Evolutionary conservation across 2,888 invertebrate species (phyloP), one percentile per base, ranked within the genome.

Genomic region (Heteromurus nitidus): DNA sequence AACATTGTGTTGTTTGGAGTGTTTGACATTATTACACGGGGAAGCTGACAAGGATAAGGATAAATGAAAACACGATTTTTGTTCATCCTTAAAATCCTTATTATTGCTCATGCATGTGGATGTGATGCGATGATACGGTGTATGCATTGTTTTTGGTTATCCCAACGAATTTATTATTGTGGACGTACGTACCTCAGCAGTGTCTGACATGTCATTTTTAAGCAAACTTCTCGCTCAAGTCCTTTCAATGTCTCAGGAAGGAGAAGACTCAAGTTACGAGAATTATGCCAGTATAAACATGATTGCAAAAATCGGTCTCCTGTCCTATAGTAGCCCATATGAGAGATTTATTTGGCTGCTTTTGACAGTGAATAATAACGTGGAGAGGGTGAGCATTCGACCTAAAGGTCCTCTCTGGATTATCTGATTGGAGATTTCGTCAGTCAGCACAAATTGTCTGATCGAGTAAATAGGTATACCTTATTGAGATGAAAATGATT

Each of bases 151-250:
- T 62, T 36, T 62, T 31, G 31, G 31, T 62, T 20, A 36, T 5
- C 62, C n/a, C 62, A 3, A 2, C 62, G 31, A 5, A 50, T n/a
- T 11, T 36, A 5, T 62, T 20, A 62, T 55, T 55, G 24, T 55
- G 55, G 30, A 30, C 31, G 30, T 31, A 62, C 62, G 20, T n/a
- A n/a, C n/a, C n/a, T n/a, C n/a, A n/a, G 30, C 62, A 31, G 1
- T 62, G 31, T 62, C 31, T 62, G 62, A 62, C 62, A 62, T 62
- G 30, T 36, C 62, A 62, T 31, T 62, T 62, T 62, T 36, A n/a
- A n/a, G n/a, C n/a, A n/a, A n/a, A n/a, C n/a, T n/a, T n/a, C n/a
- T n/a, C n/a, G n/a, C n/a, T n/a, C n/a, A n/a, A n/a, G n/a, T n/a
- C n/a, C n/a, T n/a, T n/a, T n/a, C n/a, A n/a, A n/a, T n/a, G n/a